Percentiles rank a stretch among this genome's conserved stretches.
Conservation (phyloP, 2,113 vertebrate species). For the Maccullochella peelii region DNA sequence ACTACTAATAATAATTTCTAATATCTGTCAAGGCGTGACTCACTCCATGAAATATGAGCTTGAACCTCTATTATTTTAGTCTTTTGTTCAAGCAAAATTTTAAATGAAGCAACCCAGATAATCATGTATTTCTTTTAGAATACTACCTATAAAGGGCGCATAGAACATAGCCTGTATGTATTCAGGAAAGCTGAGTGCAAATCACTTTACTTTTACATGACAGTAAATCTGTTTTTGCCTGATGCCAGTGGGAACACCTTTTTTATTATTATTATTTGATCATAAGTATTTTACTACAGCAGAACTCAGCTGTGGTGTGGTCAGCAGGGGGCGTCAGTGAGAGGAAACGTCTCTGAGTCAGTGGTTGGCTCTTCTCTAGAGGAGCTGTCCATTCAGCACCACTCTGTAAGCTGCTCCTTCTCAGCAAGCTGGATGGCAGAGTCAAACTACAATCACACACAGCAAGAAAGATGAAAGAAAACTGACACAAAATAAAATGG, state of each 20-base stretch:
- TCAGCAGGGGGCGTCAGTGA: slow-evolving; percentile 69
- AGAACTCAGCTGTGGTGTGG: background rate
- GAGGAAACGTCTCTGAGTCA: background rate
- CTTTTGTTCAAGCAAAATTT: background rate
- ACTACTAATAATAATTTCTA: background rate
- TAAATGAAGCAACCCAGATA: background rate
- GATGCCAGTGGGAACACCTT: background rate
- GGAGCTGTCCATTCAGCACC: slow-evolving; percentile 88
- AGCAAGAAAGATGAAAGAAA: background rate
- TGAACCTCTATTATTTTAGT: background rate
- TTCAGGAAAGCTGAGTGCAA: background rate
- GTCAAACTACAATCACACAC: background rate
- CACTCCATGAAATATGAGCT: background rate
- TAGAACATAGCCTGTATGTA: background rate
- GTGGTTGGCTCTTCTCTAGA: slow-evolving; percentile 22
- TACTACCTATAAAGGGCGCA: background rate
- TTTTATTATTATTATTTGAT: background rate
- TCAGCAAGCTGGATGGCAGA: slow-evolving; percentile 1
- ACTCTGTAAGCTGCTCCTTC: slow-evolving; percentile 22
- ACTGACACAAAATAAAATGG: background rate
- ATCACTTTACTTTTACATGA: background rate
- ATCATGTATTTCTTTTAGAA: background rate
- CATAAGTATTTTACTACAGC: background rate
- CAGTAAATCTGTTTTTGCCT: slow-evolving; percentile 1
- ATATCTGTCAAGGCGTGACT: background rate